Base-by-base conservation (phyloP, 2,888 invertebrate species). In the Caenorhabditis doughertyi region DNA sequence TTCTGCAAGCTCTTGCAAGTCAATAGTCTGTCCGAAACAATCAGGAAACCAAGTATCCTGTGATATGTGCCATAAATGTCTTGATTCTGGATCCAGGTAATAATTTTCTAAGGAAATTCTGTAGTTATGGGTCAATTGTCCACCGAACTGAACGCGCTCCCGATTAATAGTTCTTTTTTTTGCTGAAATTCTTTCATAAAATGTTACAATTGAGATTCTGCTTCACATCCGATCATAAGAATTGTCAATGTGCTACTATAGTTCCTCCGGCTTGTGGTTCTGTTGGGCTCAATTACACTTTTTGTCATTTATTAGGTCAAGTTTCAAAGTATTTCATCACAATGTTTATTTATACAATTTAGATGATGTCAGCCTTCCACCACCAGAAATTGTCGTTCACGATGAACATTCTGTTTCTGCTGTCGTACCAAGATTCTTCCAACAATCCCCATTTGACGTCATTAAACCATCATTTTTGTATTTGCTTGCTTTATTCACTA, bases 261-360 rank as follows among this genome's bases (percentile, higher is more conserved):
- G 58, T 77, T n/a, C 67, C 71, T 0, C 8, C 32, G 5, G 18
- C 29, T 2, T 77, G 76, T 62, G 68, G 56, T 29, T 39, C 21
- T 13, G 80, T 68, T 27, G 11, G 39, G 1, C 4, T 65, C 2
- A 81, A 76, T 23, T 68, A 67, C 21, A 81, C 76, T 27, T 81
- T 65, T 25, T 81, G 81, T 47, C 74, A 77, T 62, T 53, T 81
- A 13, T 44, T 81, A 32, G 81, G 81, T 81, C 18, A 39, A n/a
- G 13, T 18, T 27, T 8, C 23, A 16, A 32, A 5, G n/a, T n/a
- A n/a, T n/a, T n/a, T n/a, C n/a, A n/a, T n/a, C n/a, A n/a, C n/a
- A n/a, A n/a, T n/a, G n/a, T n/a, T n/a, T n/a, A n/a, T n/a, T n/a
- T n/a, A n/a, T n/a, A n/a, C n/a, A n/a, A n/a, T n/a, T 25, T 64